Base-by-base conservation (phyloP, 2,888 invertebrate genomes). In the Drosophila borealis region DNA sequence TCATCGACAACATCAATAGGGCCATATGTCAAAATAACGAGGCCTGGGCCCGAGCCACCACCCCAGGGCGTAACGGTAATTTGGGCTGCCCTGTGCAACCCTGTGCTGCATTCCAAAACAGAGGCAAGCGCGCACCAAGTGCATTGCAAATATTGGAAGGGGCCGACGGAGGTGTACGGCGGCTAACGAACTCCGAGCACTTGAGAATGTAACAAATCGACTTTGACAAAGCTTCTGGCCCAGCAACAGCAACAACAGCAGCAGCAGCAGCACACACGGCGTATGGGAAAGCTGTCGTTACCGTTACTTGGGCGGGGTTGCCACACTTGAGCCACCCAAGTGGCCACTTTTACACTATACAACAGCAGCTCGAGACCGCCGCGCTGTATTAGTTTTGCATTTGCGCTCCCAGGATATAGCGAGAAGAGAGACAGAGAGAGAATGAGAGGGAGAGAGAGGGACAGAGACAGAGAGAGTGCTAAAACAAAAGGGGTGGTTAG, bases 171-270 rank as follows among this genome's bases (percentile, higher is more conserved):
- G 56, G 29, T 33, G 19, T 34, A 29, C 37, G 33, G 68, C 33
- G 51, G 11, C 41, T 65, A 50, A 42, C 61, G 62, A 62, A 17
- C 62, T 74, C 70, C 69, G 62, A 33, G 65, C 78, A 87, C 86
- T 86, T 62, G 71, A 84, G 78, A 86, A 85, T 90, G 91, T 91
- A 90, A 90, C 91, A 90, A 90, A 89, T 91, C 91, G 91, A 91
- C 90, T 90, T 88, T 83, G 84, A 86, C 89, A 90, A 90, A 89
- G 78, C 83, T 77, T 64, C 21, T 64, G 41, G 21, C 57, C 29
- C 48, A 37, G 59, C 65, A 46, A 11, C 49, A 42, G 57, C 62
- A 70, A 13, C 34, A 36, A 29, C 39, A 39, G 49, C 21, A 34
- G 13, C 19, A 50, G 29, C 46, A 44, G 34, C 55, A 37, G 59